phyloP scores from a whole-genome alignment of 2,888 invertebrate genomes.

The Podabrus alpinus region DNA sequence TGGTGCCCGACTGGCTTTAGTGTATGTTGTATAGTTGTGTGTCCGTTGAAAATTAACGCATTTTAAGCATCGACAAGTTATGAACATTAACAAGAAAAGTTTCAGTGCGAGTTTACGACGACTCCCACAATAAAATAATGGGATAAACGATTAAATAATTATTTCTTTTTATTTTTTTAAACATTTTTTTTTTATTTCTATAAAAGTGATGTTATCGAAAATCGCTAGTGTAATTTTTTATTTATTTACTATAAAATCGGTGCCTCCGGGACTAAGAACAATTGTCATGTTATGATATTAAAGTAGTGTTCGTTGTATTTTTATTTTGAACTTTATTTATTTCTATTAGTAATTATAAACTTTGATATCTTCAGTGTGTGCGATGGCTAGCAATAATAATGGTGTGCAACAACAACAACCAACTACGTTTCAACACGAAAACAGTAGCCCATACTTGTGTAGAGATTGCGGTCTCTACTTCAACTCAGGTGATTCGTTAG shows the following conservation, averaged over 20 bases:
- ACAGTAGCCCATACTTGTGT: constrained; percentile 67
- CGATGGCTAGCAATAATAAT: constrained; percentile 51
- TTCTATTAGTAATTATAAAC: constrained; percentile 7
- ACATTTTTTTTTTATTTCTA: constrained; percentile 39
- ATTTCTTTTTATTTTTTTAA: constrained; percentile 44
- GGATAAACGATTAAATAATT: constrained; percentile 44
- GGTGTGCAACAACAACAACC: constrained; percentile 34
- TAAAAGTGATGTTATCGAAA: constrained; percentile 42
- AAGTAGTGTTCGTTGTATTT: constrained; percentile 53
- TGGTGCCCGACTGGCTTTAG: constrained; percentile 46
- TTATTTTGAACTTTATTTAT: constrained; percentile 45
- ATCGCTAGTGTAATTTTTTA: constrained; percentile 32
- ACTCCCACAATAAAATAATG: constrained; percentile 40
- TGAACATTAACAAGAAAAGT: constrained; percentile 14
- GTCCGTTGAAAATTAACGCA: constrained; percentile 13
- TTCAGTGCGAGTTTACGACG: constrained; percentile 15
- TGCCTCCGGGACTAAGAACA: constrained; percentile 50
- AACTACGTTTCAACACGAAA: constrained; percentile 55
- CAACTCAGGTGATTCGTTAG: constrained; percentile 76
- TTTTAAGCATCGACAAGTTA: constrained; percentile 19
- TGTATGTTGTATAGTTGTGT: constrained; percentile 20
- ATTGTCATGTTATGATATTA: constrained; percentile 56
- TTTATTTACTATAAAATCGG: constrained; percentile 40
- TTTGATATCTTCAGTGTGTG: constrained; percentile 32
- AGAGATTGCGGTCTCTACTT: constrained; percentile 76